phyloP scores from a whole-genome alignment of 2,888 invertebrate genomes.

The Lacanobia oleracea region DNA sequence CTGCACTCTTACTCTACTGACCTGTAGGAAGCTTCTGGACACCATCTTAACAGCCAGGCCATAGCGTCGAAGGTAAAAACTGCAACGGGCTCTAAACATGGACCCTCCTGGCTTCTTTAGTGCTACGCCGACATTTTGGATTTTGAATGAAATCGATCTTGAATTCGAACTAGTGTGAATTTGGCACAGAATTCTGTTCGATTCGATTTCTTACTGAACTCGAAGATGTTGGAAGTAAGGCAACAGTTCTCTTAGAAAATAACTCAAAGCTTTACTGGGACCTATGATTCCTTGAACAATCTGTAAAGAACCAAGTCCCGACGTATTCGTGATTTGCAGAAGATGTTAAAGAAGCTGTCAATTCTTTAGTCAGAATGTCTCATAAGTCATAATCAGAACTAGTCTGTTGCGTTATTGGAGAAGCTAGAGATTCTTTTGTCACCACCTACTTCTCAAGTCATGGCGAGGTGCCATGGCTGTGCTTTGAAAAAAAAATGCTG shows the following conservation, averaged over 20 bases:
- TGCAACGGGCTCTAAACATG: neutral
- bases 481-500: no score
- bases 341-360: no score
- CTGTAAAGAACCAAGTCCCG: neutral
- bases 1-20: slow-evolving; percentile 38
- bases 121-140: neutral
- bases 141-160: no score
- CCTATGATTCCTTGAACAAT: neutral
- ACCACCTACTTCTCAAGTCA: neutral
- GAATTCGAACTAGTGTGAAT: neutral
- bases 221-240: neutral
- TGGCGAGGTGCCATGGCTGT: no score
- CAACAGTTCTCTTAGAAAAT: no score
- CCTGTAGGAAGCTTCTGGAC: neutral
- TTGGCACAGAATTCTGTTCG: neutral
- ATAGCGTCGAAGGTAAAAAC: neutral
- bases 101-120: no score
- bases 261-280: no score
- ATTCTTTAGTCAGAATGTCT: no score
- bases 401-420: neutral
- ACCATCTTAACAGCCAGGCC: neutral
- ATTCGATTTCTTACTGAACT: neutral
- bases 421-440: neutral
- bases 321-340: no score
- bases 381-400: neutral